phyloP scores from a whole-genome alignment of 2,797 vertebrate genomes.

The Epinephelus coioides region DNA sequence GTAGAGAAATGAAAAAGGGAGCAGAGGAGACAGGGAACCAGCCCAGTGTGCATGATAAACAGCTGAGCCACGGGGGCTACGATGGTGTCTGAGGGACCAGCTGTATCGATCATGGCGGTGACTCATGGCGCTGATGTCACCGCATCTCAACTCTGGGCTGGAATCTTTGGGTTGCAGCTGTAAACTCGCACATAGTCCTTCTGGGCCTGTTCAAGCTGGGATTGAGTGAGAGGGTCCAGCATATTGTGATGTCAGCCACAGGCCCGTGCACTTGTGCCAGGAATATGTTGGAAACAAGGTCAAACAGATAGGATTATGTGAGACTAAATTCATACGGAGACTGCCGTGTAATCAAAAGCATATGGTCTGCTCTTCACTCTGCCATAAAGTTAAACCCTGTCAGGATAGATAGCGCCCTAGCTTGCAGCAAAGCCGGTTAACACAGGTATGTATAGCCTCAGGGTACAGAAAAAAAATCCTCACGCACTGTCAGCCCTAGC shows the following conservation, averaged over 20 bases:
- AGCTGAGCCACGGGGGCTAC: conserved; percentile 52
- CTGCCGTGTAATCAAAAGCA: conserved; percentile 33
- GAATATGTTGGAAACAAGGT: conserved; percentile 41
- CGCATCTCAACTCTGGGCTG: conserved; percentile 34
- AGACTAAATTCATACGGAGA: conserved; percentile 26
- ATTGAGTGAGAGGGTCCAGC: conserved; percentile 28
- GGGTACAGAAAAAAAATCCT: conserved; percentile 36
- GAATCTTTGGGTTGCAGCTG: conserved; percentile 50
- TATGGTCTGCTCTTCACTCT: background rate
- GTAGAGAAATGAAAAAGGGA: conserved; percentile 29
- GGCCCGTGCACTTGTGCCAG: conserved; percentile 26
- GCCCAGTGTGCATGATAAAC: conserved; percentile 50
- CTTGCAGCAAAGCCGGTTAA: conserved; percentile 30
- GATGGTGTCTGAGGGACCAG: conserved; percentile 56
- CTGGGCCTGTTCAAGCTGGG: conserved; percentile 38
- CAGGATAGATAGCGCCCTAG: conserved; percentile 22
- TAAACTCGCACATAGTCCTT: conserved; percentile 56
- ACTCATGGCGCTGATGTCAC: conserved; percentile 66
- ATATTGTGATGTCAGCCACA: conserved; percentile 31
- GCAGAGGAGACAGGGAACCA: conserved; percentile 29
- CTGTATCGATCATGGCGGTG: conserved; percentile 65
- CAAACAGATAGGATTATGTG: conserved; percentile 46
- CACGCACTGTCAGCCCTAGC: conserved; percentile 7
- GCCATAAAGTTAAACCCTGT: conserved; percentile 6
- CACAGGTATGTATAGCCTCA: conserved; percentile 46